Evolutionary conservation across 37 sponge, comb jelly and placozoan genomes (phyloP), one percentile per base, ranked within the genome.

Genomic region (Cladorhizidae sp.): DNA sequence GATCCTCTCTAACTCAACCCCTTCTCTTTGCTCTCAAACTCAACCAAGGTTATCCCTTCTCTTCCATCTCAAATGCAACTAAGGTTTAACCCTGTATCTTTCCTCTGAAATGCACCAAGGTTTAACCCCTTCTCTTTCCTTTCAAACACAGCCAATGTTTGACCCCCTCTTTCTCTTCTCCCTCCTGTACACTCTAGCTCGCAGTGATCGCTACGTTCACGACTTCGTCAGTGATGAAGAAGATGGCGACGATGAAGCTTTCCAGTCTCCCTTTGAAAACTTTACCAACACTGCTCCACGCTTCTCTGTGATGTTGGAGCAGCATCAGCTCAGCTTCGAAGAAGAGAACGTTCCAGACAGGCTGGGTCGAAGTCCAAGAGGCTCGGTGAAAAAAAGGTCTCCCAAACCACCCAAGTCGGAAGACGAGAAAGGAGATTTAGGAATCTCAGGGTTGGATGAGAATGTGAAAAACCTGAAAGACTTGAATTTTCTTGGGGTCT

Each of bases 151-250:
- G 14, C 18, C 18, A n/a, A n/a, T n/a, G n/a, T n/a, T n/a, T n/a
- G n/a, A 22, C 70, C 28, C 11, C 20, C 32, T 7, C 74, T 50
- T 52, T 7, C 32, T 6, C 39, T 31, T 32, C 20, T 23, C 23
- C 6, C 42, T 17, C 39, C 6, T 42, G 1, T 56, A 40, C 63
- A 12, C 36, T 15, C 11, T 82, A 93, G 98, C 93, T 72, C 95
- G 98, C n/a, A 76, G 70, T 14, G 96, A 95, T 25, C 80, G 95
- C 31, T 98, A 98, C 84, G 67, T 78, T 33, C 92, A 98, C 59
- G 87, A 83, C 23, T 75, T 89, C 57, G 78, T 64, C 57, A 85
- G 86, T 15, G 95, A 92, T 42, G 96, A 92, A 21, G 96, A 91
- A 29, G 83, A 80, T 29, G 85, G 74, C 26, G 86, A 63, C 20